Evolutionary conservation across 1,140 invertebrate genomes (phyloP).

Genomic region (Polyergus mexicanus): DNA sequence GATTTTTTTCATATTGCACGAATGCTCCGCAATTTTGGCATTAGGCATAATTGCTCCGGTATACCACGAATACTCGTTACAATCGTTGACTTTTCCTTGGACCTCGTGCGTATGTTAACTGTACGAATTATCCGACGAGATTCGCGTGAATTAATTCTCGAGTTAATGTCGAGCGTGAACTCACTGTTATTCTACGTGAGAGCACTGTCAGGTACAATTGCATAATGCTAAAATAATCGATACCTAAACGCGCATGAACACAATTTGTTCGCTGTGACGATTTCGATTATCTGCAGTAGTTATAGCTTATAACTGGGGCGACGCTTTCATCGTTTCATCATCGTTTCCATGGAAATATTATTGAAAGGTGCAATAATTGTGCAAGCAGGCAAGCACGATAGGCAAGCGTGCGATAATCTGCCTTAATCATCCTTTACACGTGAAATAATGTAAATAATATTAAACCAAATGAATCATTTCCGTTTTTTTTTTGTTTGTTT

Average conservation of each 20-base stretch:
- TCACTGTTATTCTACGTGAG: not conserved
- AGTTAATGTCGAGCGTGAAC: slow-evolving; percentile 28
- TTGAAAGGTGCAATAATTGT: slow-evolving; percentile 9
- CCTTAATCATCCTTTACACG: not conserved
- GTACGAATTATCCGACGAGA: slow-evolving; percentile 39
- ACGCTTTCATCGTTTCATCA: slow-evolving; percentile 5
- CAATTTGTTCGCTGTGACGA: slow-evolving; percentile 16
- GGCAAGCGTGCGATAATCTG: not conserved
- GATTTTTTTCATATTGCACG: slow-evolving; percentile 69
- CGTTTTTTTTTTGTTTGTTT: not conserved
- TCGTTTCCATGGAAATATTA: slow-evolving; percentile 48
- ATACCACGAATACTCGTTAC: slow-evolving; percentile 34
- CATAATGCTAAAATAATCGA: slow-evolving; percentile 40
- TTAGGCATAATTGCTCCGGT: slow-evolving; percentile 64
- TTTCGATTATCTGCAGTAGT: slow-evolving; percentile 46
- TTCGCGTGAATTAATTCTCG: slow-evolving; percentile 48
- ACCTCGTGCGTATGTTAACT: not conserved
- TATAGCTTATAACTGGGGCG: slow-evolving; percentile 42
- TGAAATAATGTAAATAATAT: not conserved
- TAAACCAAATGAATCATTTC: not conserved
- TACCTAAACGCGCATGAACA: slow-evolving; percentile 19
- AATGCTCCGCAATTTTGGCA: slow-evolving; percentile 53
- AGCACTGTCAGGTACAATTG: slow-evolving; percentile 31
- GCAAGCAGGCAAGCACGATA: not conserved
- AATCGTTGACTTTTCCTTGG: slow-evolving; percentile 23